These are phyloP conservation scores for Listronotus bonariensis DNA, from an alignment of 1,140 invertebrate genomes.

Conservation along the genomic window DNA sequence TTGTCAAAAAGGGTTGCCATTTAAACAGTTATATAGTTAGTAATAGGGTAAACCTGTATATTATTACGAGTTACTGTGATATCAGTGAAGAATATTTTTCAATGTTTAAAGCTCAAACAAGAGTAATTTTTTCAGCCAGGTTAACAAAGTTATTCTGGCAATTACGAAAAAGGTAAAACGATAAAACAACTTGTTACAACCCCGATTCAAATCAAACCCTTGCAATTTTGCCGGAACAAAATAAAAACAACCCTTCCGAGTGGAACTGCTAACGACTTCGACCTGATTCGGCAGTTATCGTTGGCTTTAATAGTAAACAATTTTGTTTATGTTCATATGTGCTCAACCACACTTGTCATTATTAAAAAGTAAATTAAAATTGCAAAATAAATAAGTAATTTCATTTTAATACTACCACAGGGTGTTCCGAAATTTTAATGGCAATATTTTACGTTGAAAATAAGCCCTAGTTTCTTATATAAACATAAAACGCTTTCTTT, in stretches of 20 bases:
- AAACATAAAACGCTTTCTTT: too few relatives aligned
- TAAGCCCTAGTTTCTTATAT: too few relatives aligned
- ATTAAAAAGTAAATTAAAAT: background rate
- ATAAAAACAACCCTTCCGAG: conserved; percentile 9
- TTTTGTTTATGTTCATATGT: background rate
- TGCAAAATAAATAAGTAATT: too few relatives aligned
- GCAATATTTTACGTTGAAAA: too few relatives aligned
- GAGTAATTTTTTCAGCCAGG: background rate
- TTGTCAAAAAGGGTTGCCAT: too few relatives aligned
- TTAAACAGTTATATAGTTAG: too few relatives aligned
- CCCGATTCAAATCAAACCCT: conserved; percentile 11
- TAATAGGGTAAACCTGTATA: too few relatives aligned
- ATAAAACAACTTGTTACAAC: conserved; percentile 11
- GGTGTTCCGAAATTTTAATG: too few relatives aligned
- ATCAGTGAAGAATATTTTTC: too few relatives aligned
- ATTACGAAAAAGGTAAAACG: conserved; percentile 4
- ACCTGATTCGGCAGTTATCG: conserved; percentile 5
- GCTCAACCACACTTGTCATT: background rate
- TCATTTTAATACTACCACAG: too few relatives aligned
- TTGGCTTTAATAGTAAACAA: conserved; percentile 1
- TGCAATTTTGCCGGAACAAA: conserved; percentile 9
- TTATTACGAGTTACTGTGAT: too few relatives aligned
- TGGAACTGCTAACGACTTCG: conserved; percentile 10
- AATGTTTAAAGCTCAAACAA: too few relatives aligned
- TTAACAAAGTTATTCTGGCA: background rate